Evolutionary conservation across 2,888 invertebrate species (phyloP).

Genomic region (Parnassius mnemosyne): DNA sequence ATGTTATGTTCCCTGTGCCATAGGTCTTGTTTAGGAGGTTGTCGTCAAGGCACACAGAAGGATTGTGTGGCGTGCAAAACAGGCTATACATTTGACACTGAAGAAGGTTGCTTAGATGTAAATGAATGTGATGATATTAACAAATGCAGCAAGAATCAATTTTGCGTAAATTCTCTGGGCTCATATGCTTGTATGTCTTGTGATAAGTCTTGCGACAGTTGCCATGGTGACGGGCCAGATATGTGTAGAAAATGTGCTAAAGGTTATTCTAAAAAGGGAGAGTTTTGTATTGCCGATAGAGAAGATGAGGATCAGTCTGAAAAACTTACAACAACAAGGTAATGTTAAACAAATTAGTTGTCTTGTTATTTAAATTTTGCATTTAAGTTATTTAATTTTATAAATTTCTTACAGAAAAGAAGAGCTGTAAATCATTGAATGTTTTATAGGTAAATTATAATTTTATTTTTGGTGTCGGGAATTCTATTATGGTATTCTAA

Average conservation of each 20-base stretch:
- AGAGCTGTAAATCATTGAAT: constrained; percentile 55
- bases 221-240: constrained; percentile 94
- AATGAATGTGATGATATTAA: constrained; percentile 87
- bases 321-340: constrained; percentile 61
- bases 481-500: background rate
- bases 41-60: constrained; percentile 86
- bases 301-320: constrained; percentile 57
- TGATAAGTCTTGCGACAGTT: constrained; percentile 91
- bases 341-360: constrained; percentile 29
- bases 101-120: constrained; percentile 90
- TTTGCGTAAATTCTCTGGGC: constrained; percentile 94
- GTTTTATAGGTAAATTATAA: constrained; percentile 52
- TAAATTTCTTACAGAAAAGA: constrained; percentile 66
- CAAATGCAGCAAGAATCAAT: constrained; percentile 84
- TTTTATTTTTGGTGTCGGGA: constrained; percentile 52
- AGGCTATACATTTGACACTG: constrained; percentile 88
- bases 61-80: constrained; percentile 80
- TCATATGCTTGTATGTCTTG: constrained; percentile 90
- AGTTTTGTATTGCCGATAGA: constrained; percentile 87
- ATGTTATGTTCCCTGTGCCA: constrained; percentile 90
- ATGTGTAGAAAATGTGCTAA: constrained; percentile 91
- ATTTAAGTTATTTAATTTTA: constrained; percentile 30
- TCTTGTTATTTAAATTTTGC: constrained; percentile 15
- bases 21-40: constrained; percentile 87
- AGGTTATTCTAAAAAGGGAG: constrained; percentile 86